Conservation (phyloP, 2,113 vertebrate genomes). For the Pygoscelis antarcticus region DNA sequence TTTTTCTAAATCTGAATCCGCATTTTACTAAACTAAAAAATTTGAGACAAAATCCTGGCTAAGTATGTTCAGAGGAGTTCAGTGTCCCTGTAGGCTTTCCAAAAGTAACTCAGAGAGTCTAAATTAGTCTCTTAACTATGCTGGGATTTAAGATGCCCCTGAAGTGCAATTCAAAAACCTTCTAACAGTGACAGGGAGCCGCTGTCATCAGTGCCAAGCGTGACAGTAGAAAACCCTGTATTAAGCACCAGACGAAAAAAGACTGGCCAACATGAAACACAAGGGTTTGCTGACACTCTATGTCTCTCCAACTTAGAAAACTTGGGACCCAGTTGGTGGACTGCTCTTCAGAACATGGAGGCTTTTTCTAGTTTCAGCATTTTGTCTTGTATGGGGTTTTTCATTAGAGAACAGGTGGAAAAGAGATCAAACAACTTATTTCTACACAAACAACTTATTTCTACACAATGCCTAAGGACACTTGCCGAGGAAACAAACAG, state of each 20-base stretch:
- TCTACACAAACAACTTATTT: background rate
- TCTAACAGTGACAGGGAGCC: background rate
- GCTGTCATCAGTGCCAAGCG: background rate
- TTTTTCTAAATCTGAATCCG: background rate
- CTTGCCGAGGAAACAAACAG: background rate
- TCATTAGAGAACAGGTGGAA: background rate
- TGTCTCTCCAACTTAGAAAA: background rate
- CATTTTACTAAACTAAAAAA: background rate
- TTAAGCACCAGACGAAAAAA: fast-evolving
- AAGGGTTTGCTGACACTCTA: background rate
- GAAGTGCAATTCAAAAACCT: background rate
- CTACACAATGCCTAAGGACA: background rate
- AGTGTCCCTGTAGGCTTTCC: background rate
- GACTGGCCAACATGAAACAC: background rate
- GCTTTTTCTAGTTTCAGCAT: background rate
- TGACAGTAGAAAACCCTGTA: background rate
- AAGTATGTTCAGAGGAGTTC: background rate
- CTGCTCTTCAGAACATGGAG: fast-evolving
- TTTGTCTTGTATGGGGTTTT: background rate
- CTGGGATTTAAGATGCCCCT: slow-evolving; percentile 13
- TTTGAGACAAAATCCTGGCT: background rate
- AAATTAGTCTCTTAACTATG: background rate
- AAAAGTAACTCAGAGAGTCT: slow-evolving; percentile 3
- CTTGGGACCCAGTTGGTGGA: background rate
- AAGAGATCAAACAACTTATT: background rate